Evolutionary conservation across 2,797 vertebrate genomes (phyloP), one percentile per base, ranked within the genome.

Genomic region (Hyperoplus immaculatus): DNA sequence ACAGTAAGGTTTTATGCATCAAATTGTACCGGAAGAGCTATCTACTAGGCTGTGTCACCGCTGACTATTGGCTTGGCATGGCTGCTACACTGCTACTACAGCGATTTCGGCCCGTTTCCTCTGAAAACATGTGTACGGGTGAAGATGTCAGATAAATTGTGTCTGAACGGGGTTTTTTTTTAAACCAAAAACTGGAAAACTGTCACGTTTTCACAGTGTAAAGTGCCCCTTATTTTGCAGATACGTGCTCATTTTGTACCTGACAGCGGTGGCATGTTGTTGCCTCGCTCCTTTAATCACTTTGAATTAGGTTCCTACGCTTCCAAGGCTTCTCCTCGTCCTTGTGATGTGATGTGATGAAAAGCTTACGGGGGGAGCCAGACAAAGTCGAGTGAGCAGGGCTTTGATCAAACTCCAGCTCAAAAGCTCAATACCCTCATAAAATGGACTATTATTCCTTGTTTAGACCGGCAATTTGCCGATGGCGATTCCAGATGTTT

Each of bases 361-460:
- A 90, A 91, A 81, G 70, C 59, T 74, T 66, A n/a, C 58, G 75
- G 58, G 62, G 21, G 42, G 58, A 61, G 62, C 49, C 58, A 69
- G 69, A 81, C 69, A 72, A 66, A 90, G 78, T 72, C 1, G n/a
- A 85, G 73, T 8, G 83, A 84, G 75, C 68, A 1, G 4, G 6
- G 61, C 88, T 92, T 92, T 93, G 92, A 94, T 94, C 93, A 90
- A 76, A 84, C 83, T 74, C 62, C 11, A 1, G 59, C 78, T 82
- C 62, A 62, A 62, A 79, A 53, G 78, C 78, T 70, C 43, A 61
- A 82, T 86, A 45, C 69, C 51, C 76, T 88, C 80, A 78, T 88
- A 82, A 87, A 88, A 81, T 12, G 51, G 57, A 56, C 9, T 21
- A 73, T 58, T 62, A 80, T 53, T 76, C 69, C 76, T 80, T 59